phyloP scores from a whole-genome alignment of 2,888 invertebrate genomes.

The Tipula vernalis region DNA sequence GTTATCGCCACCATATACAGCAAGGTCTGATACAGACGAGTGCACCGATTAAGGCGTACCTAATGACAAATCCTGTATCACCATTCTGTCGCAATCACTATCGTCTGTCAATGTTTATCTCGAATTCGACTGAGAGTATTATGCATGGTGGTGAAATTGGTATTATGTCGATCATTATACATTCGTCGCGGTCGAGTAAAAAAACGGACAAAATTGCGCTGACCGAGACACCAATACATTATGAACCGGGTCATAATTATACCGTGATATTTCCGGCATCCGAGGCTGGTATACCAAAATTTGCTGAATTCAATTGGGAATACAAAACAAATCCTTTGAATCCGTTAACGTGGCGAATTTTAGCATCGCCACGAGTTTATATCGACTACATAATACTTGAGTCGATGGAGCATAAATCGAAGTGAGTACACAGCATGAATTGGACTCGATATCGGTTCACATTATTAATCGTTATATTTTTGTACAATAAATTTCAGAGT shows the following conservation, averaged over 20 bases:
- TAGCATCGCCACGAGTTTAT: slow-evolving; percentile 60
- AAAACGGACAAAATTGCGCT: slow-evolving; percentile 45
- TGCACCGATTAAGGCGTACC: slow-evolving; percentile 48
- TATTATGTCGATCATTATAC: slow-evolving; percentile 50
- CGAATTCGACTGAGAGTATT: slow-evolving; percentile 50
- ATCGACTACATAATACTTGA: slow-evolving; percentile 58
- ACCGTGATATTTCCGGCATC: slow-evolving; percentile 53
- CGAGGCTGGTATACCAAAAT: slow-evolving; percentile 51
- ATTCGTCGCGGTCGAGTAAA: slow-evolving; percentile 35
- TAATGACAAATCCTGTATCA: slow-evolving; percentile 52
- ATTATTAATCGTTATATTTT: background rate
- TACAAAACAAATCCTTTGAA: slow-evolving; percentile 67
- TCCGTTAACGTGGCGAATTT: slow-evolving; percentile 70
- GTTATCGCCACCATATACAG: slow-evolving; percentile 40
- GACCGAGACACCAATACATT: slow-evolving; percentile 36
- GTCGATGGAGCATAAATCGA: slow-evolving; percentile 55
- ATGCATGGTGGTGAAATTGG: slow-evolving; percentile 70
- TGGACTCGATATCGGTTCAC: background rate
- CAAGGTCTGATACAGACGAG: slow-evolving; percentile 37
- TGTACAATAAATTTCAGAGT: slow-evolving; percentile 39
- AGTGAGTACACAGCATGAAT: slow-evolving; percentile 32
- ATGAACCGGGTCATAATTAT: slow-evolving; percentile 55
- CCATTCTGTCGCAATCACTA: slow-evolving; percentile 82
- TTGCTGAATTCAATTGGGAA: slow-evolving; percentile 63
- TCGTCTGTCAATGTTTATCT: slow-evolving; percentile 58